Conservation (phyloP, 2,113 vertebrate genomes). For the Brienomyrus longianalis region DNA sequence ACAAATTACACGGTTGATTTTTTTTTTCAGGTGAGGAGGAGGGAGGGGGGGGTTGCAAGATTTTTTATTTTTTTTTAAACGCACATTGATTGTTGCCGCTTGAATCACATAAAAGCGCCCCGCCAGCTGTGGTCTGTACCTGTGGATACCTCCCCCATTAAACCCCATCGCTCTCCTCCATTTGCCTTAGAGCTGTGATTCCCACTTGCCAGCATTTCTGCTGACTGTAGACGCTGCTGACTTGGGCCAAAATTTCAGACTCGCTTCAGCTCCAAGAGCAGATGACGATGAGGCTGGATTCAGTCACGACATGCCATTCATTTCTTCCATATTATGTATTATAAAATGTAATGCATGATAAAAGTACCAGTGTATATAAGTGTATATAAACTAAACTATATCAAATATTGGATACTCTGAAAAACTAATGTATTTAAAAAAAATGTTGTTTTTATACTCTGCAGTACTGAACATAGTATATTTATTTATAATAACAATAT, state of each 20-base stretch:
- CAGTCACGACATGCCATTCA: not conserved
- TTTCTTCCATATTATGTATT: not conserved
- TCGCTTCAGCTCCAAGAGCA: not conserved
- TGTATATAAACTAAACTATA: not conserved
- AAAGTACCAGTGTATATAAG: not conserved
- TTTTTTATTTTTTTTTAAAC: constrained; percentile 48
- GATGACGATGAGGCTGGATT: not conserved
- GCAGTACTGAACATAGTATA: not conserved
- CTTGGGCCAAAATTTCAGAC: not conserved
- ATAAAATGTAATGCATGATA: not conserved
- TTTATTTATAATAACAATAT: not conserved
- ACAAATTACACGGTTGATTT: constrained; percentile 49
- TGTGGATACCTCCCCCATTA: constrained; percentile 40
- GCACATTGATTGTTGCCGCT: constrained; percentile 49
- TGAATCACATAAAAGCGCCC: not conserved
- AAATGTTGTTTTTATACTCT: not conserved
- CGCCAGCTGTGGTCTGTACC: not conserved
- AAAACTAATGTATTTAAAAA: not conserved
- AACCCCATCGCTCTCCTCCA: constrained; percentile 41
- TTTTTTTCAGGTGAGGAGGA: not conserved
- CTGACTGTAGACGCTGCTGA: not conserved
- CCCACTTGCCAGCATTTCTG: not conserved
- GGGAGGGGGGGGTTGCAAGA: constrained; percentile 27
- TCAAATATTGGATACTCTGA: not conserved
- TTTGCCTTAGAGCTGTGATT: not conserved